Base-by-base conservation (phyloP, 2,888 invertebrate genomes). In the Conops quadrifasciatus region DNA sequence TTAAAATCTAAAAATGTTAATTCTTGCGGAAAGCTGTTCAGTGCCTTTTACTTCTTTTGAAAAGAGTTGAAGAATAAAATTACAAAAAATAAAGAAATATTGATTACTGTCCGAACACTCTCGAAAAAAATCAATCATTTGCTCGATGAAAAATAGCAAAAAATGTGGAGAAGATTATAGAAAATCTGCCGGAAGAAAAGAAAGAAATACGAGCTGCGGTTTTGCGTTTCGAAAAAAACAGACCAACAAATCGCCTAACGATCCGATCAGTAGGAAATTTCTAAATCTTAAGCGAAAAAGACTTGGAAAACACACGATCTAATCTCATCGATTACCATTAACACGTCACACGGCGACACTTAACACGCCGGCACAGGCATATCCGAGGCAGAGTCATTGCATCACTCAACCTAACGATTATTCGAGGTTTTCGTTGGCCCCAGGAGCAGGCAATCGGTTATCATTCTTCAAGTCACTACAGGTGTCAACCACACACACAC, bases 251-350 rank as follows among this genome's bases (percentile, higher is more conserved):
- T 28, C 3, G 21, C 26, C 56, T 58, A 11, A 13, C 58, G 24
- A n/a, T 49, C 5, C 5, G 21, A 45, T 43, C 47, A 63, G 63
- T 24, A 21, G 66, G n/a, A 63, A 43, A 45, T 69, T 28, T 53
- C 26, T 43, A 24, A 53, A 56, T 63, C 69, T 45, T 63, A 71
- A 73, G 71, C 73, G 45, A 56, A 43, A 21, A 53, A 62, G 65
- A 73, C 68, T 56, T 43, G 47, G 64, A 56, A 73, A 73, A 73
- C 59, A 76, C 80, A 80, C 80, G 79, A 75, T 76, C 75, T 81
- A 80, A 80, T 80, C 79, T 76, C 81, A 80, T 80, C 80, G 80
- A 79, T 80, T 80, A 80, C 75, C 76, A 75, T 75, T 76, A 77
- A n/a, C 76, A 77, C n/a, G n/a, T n/a, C n/a, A n/a, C n/a, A n/a